These are phyloP conservation scores for Tupaia chinensis DNA, from an alignment of 2,113 vertebrate species.

Conservation along the genomic window DNA sequence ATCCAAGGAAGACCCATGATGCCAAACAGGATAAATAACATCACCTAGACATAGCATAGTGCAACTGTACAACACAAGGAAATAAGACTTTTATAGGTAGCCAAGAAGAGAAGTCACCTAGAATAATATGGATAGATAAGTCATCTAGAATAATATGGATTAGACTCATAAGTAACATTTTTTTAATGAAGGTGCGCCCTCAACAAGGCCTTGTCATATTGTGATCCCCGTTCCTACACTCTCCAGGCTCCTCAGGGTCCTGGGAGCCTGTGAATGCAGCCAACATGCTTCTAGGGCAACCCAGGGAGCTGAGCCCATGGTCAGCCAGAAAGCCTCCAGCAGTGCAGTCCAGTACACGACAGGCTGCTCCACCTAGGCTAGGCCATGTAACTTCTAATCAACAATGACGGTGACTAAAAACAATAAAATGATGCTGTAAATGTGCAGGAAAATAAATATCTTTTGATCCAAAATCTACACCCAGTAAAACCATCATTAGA, in stretches of 20 bases:
- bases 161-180: background rate
- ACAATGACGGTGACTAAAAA: background rate
- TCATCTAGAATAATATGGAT: background rate
- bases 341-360: too few species aligned
- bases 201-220: too few species aligned
- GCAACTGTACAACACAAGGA: background rate
- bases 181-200: too few species aligned
- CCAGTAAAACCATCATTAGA: background rate
- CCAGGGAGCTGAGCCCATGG: too few species aligned
- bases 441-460: background rate
- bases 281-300: too few species aligned
- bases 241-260: too few species aligned
- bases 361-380: too few species aligned
- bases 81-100: background rate
- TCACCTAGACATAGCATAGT: background rate
- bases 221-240: too few species aligned
- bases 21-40: background rate
- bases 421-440: background rate
- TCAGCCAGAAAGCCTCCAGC: too few species aligned
- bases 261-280: too few species aligned
- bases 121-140: background rate
- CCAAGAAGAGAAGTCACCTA: background rate
- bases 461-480: constrained; percentile 19
- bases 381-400: background rate
- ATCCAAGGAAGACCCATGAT: background rate